A percentile compares a stretch with the other conserved stretches of the same genome.
These are phyloP conservation scores for Calameuta filiformis DNA, from an alignment of 2,888 invertebrate species.

Conservation along the genomic window DNA sequence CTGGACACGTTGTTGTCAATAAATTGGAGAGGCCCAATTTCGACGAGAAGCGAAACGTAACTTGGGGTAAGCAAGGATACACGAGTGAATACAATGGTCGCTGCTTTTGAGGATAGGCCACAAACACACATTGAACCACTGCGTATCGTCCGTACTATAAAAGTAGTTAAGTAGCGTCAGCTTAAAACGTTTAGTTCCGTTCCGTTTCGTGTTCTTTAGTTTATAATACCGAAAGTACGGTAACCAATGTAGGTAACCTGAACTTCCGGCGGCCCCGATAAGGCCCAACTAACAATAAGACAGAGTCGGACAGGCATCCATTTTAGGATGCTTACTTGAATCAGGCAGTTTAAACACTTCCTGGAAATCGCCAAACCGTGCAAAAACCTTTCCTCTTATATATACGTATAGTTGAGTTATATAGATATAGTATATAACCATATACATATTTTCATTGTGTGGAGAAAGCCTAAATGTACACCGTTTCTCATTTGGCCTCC, in stretches of 20 bases:
- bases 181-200: neutral
- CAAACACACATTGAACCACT: neutral
- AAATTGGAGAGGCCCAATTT: neutral
- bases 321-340: conserved; percentile 10
- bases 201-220: neutral
- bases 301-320: neutral
- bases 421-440: neutral
- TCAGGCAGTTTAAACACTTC: conserved; percentile 9
- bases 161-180: neutral
- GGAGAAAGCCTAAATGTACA: neutral
- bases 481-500: neutral
- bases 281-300: neutral
- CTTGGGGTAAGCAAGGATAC: neutral
- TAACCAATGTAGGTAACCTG: conserved; percentile 5
- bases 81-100: neutral
- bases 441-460: neutral
- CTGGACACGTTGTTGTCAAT: neutral
- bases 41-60: neutral
- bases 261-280: conserved; percentile 21
- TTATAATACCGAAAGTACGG: neutral
- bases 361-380: conserved; percentile 17
- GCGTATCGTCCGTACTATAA: neutral
- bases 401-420: neutral
- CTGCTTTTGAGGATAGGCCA: neutral
- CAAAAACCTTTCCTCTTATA: neutral